Evolutionary conservation across 2,113 vertebrate species (phyloP), one percentile per base, ranked within the genome.

Genomic region (Perccottus glenii): DNA sequence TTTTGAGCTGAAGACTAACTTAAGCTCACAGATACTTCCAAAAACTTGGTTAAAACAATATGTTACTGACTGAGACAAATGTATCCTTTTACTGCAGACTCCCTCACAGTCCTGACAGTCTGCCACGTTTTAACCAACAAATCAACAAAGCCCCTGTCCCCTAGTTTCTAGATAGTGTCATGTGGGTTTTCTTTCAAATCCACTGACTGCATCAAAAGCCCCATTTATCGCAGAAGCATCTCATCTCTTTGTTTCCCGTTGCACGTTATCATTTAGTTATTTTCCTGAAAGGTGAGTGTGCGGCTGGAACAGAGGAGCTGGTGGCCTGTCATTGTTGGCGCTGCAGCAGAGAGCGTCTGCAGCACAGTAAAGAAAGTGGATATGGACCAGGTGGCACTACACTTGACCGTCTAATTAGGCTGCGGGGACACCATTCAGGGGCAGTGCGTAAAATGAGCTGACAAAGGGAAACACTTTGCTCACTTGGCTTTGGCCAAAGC

Each of bases 271-370:
- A 8, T 40, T 40, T 27, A 33, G 27, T 35, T 53, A 7, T 9
- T 27, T 33, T 27, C 33, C 12, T 53, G 51, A 53, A 53, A 53
- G 51, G 51, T 53, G 51, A 53, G 51, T 14, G 50, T 27, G 38
- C 38, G 38, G 38, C 38, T 40, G 19, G 19, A 27, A 27, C 19
- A 27, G 19, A 27, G 3, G 19, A 27, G 19, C 19, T 27, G 19
- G 19, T 27, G 38, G 38, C 38, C 38, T 8, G 38, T 40, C 38
- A 40, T 6, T 27, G 48, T 50, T 15, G 15, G 19, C 15, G 48
- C 15, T 9, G 9, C 4, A 16, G 48, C 48, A 27, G 19, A 27
- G 19, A 27, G 19, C 19, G 19, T 27, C 19, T 27, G 19, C 19
- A 16, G 9, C 7, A 15, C n/a, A 9, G 49, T 1, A 16, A 19